These are phyloP conservation scores for Ostrea denselamellosa DNA, from an alignment of 1,140 invertebrate species.

Conservation along the genomic window DNA sequence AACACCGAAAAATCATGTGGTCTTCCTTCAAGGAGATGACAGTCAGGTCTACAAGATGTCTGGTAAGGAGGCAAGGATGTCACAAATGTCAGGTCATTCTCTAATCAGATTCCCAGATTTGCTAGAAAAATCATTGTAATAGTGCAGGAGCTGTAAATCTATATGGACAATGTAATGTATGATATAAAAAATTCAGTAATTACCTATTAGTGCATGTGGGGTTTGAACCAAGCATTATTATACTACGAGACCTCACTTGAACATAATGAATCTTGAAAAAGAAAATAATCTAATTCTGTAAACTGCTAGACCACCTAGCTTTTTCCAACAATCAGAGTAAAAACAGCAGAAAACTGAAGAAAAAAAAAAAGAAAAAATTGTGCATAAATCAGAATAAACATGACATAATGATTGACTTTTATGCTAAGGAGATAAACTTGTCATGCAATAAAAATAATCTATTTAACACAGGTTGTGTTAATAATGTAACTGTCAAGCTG, in stretches of 20 bases:
- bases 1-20: neutral
- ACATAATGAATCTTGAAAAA: too few relatives aligned
- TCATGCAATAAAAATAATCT: slow-evolving; percentile 25
- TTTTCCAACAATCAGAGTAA: neutral
- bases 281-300: too few relatives aligned
- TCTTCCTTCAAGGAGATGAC: neutral
- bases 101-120: neutral
- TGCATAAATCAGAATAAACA: slow-evolving; percentile 28
- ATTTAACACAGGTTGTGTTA: slow-evolving; percentile 16
- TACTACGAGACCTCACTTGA: neutral
- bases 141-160: neutral
- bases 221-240: neutral
- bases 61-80: slow-evolving; percentile 1
- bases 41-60: slow-evolving; percentile 9
- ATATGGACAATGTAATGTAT: neutral
- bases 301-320: neutral
- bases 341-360: neutral
- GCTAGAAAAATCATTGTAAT: too few relatives aligned
- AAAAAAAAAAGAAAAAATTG: neutral
- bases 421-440: slow-evolving; percentile 30
- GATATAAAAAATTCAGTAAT: neutral
- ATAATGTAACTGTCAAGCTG: neutral
- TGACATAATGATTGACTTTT: slow-evolving; percentile 24
- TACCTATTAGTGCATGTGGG: neutral
- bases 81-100: slow-evolving; percentile 9